Evolutionary conservation across 2,888 invertebrate species (phyloP), one percentile per base, ranked within the genome.

Genomic region (Nemurella pictetii): DNA sequence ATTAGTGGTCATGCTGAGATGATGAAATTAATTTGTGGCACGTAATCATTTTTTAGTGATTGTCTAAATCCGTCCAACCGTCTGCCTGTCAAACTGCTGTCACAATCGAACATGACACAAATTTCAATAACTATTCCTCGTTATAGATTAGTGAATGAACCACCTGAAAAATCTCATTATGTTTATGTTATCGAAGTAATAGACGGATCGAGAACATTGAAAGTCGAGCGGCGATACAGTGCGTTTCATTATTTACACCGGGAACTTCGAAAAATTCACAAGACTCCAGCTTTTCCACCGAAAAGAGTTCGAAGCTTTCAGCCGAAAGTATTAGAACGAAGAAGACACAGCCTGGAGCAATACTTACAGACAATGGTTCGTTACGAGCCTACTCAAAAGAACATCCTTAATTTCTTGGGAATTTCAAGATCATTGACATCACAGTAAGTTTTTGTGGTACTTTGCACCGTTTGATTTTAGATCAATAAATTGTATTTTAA

Each of bases 231-330:
- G 88, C 89, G 93, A 88, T 93, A 93, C 88, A 92, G 92, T 86
- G 92, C 92, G 88, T 93, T 93, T 89, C 92, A 92, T 87, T 90
- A 91, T 55, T 88, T 93, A 28, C 92, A 93, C 88, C 91, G 92
- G 87, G 90, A 92, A 92, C 87, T 92, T 86, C 92, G 93, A 86
- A 93, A 92, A 87, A 89, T 90, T 74, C 90, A 90, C 83, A 90
- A 89, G 78, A 92, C 92, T 0, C 92, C 92, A 55, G 90, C 92
- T 75, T 93, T 93, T 89, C 93, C 93, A 26, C 93, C 93, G 0
- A 93, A 93, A 87, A 90, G 92, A 87, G 92, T 93, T 2, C 89
- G 93, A 86, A 93, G 93, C 88, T 91, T 91, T 73, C 92, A 92
- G 86, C 90, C 91, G 9, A 92, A 92, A 88, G 92, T 93, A 25